These are phyloP conservation scores for Manis pentadactyla DNA, from an alignment of 2,797 vertebrate genomes.

Conservation along the genomic window DNA sequence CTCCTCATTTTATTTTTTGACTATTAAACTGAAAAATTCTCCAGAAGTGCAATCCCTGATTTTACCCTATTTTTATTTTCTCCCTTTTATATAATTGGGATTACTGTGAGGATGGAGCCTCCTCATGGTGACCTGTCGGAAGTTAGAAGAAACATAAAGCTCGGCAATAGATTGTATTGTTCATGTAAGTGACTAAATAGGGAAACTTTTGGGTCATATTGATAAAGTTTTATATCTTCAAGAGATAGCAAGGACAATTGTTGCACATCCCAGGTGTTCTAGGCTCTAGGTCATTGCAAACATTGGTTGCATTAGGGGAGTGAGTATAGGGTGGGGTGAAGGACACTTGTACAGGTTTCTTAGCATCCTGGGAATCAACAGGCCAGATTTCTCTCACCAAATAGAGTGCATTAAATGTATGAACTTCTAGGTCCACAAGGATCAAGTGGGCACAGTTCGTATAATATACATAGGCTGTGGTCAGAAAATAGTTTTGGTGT, in stretches of 20 bases:
- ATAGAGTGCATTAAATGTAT: background rate
- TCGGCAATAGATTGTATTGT: background rate
- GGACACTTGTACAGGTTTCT: background rate
- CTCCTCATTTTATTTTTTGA: background rate
- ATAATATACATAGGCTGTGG: background rate
- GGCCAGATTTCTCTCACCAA: background rate
- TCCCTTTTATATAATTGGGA: background rate
- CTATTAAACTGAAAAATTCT: background rate
- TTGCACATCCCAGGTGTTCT: background rate
- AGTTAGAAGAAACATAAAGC: background rate
- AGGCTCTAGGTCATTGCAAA: background rate
- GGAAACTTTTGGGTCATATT: background rate
- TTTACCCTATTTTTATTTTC: background rate
- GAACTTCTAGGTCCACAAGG: background rate
- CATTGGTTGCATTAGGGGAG: background rate
- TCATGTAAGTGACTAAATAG: background rate
- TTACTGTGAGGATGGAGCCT: background rate
- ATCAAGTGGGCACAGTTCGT: background rate
- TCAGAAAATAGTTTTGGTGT: background rate
- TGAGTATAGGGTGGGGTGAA: background rate
- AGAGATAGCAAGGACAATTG: background rate
- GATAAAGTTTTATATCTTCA: background rate
- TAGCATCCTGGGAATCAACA: background rate
- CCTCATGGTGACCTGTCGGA: background rate
- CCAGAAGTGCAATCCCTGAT: background rate